A percentile compares a stretch with the other conserved stretches of the same genome.
These are phyloP conservation scores for Paramuricea clavata DNA, from an alignment of 92 coral and sea anemone genomes.

Conservation along the genomic window DNA sequence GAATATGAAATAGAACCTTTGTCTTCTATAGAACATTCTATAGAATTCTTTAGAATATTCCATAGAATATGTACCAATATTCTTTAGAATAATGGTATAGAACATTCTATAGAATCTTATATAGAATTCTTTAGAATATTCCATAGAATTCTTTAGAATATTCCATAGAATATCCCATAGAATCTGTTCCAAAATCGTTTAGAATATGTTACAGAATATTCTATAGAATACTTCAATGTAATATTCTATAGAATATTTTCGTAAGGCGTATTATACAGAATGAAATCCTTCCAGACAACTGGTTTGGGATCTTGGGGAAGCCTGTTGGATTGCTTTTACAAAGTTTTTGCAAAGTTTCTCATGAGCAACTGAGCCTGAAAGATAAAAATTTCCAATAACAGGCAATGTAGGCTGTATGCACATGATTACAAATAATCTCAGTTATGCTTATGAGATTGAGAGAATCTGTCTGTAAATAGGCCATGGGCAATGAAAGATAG, in stretches of 20 bases:
- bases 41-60: neutral
- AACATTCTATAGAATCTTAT: neutral
- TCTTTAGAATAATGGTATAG: neutral
- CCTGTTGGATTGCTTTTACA: too few relatives aligned
- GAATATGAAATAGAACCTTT: neutral
- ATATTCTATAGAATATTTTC: conserved; percentile 50
- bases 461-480: too few relatives aligned
- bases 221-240: neutral
- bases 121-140: conserved; percentile 25
- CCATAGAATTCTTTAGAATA: conserved; percentile 7
- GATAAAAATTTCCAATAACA: too few relatives aligned
- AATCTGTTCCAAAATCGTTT: neutral
- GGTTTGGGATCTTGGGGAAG: too few relatives aligned
- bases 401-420: too few relatives aligned
- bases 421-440: too few relatives aligned
- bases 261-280: too few relatives aligned
- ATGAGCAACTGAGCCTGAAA: too few relatives aligned
- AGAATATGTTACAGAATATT: neutral
- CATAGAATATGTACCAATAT: neutral
- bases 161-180: conserved; percentile 15
- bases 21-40: neutral
- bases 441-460: too few relatives aligned
- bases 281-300: too few relatives aligned
- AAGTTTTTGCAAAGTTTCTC: too few relatives aligned
- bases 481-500: too few relatives aligned